Conservation (phyloP, 2,888 invertebrate species). For the Agrypnus murinus region DNA sequence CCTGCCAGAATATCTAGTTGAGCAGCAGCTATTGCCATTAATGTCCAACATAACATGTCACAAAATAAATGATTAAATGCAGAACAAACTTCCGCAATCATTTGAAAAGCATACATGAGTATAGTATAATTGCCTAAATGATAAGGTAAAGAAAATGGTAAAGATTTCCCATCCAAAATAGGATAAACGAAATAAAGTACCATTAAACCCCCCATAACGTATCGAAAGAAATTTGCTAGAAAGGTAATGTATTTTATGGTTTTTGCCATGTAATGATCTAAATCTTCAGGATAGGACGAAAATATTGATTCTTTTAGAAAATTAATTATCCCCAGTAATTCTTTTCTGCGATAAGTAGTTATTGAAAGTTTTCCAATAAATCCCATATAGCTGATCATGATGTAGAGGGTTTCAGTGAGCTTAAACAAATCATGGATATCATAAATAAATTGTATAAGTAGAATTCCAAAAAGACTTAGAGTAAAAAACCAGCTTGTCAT, state of each 20-base stretch:
- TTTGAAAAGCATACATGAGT: conserved; percentile 45
- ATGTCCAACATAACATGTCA: conserved; percentile 34
- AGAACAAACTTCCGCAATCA: conserved; percentile 16
- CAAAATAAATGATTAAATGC: conserved; percentile 47
- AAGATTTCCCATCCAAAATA: conserved; percentile 36
- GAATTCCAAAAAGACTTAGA: conserved; percentile 13
- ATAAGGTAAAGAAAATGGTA: conserved; percentile 50
- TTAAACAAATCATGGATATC: conserved; percentile 39
- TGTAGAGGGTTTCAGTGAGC: conserved; percentile 43
- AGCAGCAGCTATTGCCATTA: conserved; percentile 38
- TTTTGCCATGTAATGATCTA: no score
- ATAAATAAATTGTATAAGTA: conserved; percentile 33
- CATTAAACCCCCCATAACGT: conserved; percentile 21
- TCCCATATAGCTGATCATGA: conserved; percentile 37
- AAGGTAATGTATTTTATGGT: conserved; percentile 32
- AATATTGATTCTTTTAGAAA: conserved; percentile 41
- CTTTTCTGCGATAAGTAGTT: conserved; percentile 29
- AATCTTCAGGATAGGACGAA: conserved; percentile 33
- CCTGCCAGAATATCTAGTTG: conserved; percentile 40
- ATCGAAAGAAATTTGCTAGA: conserved; percentile 36
- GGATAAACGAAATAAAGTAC: conserved; percentile 35
- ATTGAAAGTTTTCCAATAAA: conserved; percentile 24
- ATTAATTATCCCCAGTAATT: conserved; percentile 26
- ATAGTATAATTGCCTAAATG: conserved; percentile 39
- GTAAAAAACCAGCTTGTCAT: conserved; percentile 13